Base-by-base conservation (phyloP, 2,113 vertebrate genomes). In the Nycticorax nycticorax region DNA sequence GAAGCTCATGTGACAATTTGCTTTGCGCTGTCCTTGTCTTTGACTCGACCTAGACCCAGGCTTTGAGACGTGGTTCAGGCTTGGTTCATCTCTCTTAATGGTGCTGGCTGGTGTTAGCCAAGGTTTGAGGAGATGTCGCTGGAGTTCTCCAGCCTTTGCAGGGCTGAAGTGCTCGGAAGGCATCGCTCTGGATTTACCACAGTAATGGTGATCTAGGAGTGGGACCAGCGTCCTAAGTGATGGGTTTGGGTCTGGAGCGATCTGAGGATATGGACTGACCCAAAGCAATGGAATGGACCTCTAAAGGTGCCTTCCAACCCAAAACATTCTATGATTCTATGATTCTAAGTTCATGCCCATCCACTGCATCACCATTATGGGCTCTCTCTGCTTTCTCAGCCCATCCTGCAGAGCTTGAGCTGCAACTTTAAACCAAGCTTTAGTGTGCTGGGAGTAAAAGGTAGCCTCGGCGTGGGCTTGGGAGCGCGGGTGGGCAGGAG, bases 351-450 rank as follows among this genome's bases (percentile, higher is more conserved):
- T 59, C 18, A 1, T 6, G 18, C 63, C 57, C 62, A 33, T 33
- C 66, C 28, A 1, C n/a, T 41, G n/a, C 52, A n/a, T 72, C 52
- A 13, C 53, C 0, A 0, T 50, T 68, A 33, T 23, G 27, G 63
- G 39, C 37, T 56, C 63, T 37, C 15, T 28, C 16, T 74, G 45
- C 24, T 64, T 69, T 60, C 45, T 89, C 56, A 72, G 67, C 43
- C 41, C 5, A 1, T 52, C 48, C n/a, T 18, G 2, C 43, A 47
- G 39, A 85, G 53, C 79, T 39, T 30, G 14, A 83, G 53, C 41
- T 80, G 37, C 45, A 39, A 2, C 64, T 74, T 80, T 33, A 74
- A 86, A 12, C 45, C 41, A 19, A 30, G 39, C 33, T 89, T 64
- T 39, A 27, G 50, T 16, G 12, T 24, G 30, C 55, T 4, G 1